These are phyloP conservation scores for Lucilia cuprina DNA, from an alignment of 1,140 invertebrate species.

Conservation along the genomic window DNA sequence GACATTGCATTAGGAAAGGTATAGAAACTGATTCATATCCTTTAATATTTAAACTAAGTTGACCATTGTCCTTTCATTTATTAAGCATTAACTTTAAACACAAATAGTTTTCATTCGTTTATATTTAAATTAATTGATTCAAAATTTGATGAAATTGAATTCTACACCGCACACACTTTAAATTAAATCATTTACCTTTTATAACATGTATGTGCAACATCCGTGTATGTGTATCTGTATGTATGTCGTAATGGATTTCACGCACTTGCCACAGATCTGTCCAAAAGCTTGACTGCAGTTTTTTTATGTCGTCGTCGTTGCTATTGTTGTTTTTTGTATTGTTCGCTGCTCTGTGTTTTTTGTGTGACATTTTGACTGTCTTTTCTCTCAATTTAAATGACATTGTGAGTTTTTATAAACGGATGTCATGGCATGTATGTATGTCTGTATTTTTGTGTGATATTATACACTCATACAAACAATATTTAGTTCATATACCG, in stretches of 20 bases:
- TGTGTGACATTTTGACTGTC: conserved; percentile 30
- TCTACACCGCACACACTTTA: conserved; percentile 19
- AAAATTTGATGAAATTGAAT: conserved; percentile 12
- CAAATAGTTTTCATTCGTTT: neutral
- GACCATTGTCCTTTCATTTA: neutral
- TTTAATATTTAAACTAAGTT: neutral
- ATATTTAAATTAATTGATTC: neutral
- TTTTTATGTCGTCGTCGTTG: conserved; percentile 8
- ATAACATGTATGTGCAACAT: neutral
- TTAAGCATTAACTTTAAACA: neutral
- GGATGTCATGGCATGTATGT: conserved; percentile 21
- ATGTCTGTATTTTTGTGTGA: neutral
- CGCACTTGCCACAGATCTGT: conserved; percentile 34
- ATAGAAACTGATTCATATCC: no score
- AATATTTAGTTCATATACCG: neutral
- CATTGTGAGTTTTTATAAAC: conserved; percentile 29
- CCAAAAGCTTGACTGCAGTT: conserved; percentile 30
- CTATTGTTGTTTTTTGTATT: neutral
- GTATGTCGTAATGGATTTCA: conserved; percentile 25
- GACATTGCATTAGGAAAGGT: no score
- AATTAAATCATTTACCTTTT: conserved; percentile 30
- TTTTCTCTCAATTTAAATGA: conserved; percentile 35
- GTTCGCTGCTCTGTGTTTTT: neutral
- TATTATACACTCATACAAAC: neutral
- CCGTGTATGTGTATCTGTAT: neutral